A percentile compares a stretch with the other conserved stretches of the same genome.
phyloP scores from a whole-genome alignment of 2,113 vertebrate genomes.

The Poeciliopsis turrubarensis region DNA sequence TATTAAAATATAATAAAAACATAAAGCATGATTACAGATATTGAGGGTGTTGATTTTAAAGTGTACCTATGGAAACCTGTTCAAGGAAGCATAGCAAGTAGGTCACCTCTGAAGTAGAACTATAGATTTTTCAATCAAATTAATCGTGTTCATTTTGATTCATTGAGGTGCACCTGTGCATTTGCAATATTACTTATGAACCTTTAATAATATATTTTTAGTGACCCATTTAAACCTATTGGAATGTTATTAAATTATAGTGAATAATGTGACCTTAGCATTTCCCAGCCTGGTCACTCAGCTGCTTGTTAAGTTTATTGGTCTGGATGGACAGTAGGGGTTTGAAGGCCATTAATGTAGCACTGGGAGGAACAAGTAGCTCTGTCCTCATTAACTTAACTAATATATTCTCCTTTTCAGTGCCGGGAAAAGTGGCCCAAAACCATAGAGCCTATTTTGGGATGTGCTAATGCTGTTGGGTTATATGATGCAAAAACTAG shows the following conservation, averaged over 20 bases:
- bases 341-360: background rate
- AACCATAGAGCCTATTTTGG: background rate
- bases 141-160: background rate
- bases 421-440: background rate
- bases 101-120: no score
- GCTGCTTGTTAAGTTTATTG: conserved; percentile 12
- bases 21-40: no score
- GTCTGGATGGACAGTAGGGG: background rate
- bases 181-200: background rate
- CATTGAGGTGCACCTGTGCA: background rate
- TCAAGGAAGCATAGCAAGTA: no score
- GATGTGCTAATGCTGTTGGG: background rate
- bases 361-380: background rate
- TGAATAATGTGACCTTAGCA: background rate
- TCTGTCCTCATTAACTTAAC: conserved; percentile 2
- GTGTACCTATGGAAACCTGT: no score
- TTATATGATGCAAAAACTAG: background rate
- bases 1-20: no score
- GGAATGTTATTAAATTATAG: background rate
- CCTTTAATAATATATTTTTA: background rate
- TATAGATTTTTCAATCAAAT: background rate
- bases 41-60: no score
- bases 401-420: background rate
- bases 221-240: background rate
- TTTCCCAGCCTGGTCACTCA: background rate